phyloP scores from a whole-genome alignment of 2,888 invertebrate species.

The Erannis defoliaria region DNA sequence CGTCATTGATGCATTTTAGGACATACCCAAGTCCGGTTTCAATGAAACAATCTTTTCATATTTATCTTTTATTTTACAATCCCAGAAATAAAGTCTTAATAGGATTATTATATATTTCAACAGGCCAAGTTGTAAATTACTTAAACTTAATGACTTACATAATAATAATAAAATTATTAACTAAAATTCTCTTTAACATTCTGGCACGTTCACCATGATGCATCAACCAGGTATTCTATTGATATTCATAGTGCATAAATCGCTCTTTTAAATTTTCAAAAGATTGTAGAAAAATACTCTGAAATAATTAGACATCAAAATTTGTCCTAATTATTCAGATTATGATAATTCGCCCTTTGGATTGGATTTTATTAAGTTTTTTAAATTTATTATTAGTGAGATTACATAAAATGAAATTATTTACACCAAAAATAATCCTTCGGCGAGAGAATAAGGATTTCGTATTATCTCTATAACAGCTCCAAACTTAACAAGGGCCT shows the following conservation, averaged over 20 bases:
- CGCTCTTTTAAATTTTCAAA: conserved; percentile 78
- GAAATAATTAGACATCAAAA: conserved; percentile 75
- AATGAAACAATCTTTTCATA: conserved; percentile 64
- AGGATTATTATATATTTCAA: conserved; percentile 86
- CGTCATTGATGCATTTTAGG: too few relatives aligned
- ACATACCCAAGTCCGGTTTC: too few relatives aligned
- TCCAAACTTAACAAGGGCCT: conserved; percentile 41
- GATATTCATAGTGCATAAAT: conserved; percentile 80
- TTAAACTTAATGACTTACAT: conserved; percentile 87
- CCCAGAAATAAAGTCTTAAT: conserved; percentile 86
- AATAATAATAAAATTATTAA: conserved; percentile 86
- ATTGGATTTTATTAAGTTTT: conserved; percentile 54
- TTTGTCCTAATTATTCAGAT: conserved; percentile 74
- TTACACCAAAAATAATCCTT: conserved; percentile 32
- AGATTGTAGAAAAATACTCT: conserved; percentile 86
- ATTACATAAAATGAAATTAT: conserved; percentile 58
- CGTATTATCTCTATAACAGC: conserved; percentile 39
- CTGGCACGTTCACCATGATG: conserved; percentile 83
- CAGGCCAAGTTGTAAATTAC: conserved; percentile 87
- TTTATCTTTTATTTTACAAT: conserved; percentile 86
- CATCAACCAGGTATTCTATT: conserved; percentile 82
- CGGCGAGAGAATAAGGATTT: conserved; percentile 23
- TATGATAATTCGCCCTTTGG: conserved; percentile 71
- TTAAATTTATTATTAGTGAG: conserved; percentile 77
- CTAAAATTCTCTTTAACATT: conserved; percentile 86